Evolutionary conservation across 2,888 invertebrate species (phyloP).

Genomic region (Ephialtes manifestator): DNA sequence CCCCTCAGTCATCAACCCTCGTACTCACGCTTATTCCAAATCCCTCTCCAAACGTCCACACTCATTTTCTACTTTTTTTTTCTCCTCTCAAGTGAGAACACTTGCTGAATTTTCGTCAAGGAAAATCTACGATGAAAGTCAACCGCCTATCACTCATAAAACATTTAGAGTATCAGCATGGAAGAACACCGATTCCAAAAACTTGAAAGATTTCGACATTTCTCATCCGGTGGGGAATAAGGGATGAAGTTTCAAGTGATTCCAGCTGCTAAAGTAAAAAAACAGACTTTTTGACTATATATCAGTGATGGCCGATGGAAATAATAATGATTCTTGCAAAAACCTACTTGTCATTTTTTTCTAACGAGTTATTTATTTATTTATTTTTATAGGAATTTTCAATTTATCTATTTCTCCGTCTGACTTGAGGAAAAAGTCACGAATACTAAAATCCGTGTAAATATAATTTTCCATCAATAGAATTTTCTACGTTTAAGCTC

Average conservation of each 20-base stretch:
- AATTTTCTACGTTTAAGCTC: too few species aligned
- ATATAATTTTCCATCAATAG: too few species aligned
- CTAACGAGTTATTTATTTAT: too few species aligned
- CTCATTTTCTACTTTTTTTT: constrained; percentile 31
- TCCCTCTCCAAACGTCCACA: constrained; percentile 34
- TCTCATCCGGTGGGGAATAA: not conserved
- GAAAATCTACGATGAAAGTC: not conserved
- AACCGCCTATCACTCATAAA: constrained; percentile 32
- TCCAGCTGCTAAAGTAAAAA: not conserved
- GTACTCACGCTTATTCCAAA: not conserved
- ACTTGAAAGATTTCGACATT: not conserved
- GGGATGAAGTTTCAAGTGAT: not conserved
- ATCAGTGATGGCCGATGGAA: not conserved
- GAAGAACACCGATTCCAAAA: not conserved
- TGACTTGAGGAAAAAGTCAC: too few species aligned
- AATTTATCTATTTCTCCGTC: too few species aligned
- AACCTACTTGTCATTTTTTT: not conserved
- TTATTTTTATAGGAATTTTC: too few species aligned
- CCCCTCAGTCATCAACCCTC: constrained; percentile 18
- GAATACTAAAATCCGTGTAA: too few species aligned
- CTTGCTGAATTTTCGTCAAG: constrained; percentile 37
- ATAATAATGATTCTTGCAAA: not conserved
- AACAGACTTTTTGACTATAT: not conserved
- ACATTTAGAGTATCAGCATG: constrained; percentile 35
- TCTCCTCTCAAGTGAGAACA: constrained; percentile 42